phyloP scores from a whole-genome alignment of 2,113 vertebrate species.

The Lontra canadensis region DNA sequence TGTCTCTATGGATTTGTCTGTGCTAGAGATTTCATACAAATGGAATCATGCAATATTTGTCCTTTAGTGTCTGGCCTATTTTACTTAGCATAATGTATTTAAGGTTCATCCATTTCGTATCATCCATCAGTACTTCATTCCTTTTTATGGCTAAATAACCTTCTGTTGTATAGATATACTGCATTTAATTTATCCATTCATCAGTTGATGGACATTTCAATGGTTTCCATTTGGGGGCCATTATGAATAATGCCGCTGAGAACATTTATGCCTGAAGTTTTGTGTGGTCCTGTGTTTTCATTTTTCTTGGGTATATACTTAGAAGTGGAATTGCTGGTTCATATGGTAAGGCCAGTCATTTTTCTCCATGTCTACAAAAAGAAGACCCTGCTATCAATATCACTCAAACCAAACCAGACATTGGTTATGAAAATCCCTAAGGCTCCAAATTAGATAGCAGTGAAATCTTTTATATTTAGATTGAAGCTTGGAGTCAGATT shows the following conservation, averaged over 20 bases:
- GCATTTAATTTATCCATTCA: neutral
- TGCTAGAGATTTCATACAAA: neutral
- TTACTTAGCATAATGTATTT: neutral
- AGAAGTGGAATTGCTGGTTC: neutral
- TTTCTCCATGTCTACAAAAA: neutral
- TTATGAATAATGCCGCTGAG: neutral
- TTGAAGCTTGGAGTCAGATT: slow-evolving; percentile 40
- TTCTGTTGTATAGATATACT: neutral
- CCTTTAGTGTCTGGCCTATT: neutral
- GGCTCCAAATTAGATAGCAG: neutral
- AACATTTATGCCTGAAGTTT: neutral
- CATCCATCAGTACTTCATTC: neutral
- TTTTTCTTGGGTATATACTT: neutral
- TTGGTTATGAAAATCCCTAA: neutral
- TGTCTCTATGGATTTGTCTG: neutral
- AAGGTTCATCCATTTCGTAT: neutral
- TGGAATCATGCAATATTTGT: neutral
- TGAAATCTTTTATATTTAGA: slow-evolving; percentile 53
- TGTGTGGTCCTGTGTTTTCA: neutral
- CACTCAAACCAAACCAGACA: neutral
- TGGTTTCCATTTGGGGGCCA: neutral
- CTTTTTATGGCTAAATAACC: neutral
- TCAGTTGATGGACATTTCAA: neutral
- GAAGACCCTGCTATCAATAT: neutral
- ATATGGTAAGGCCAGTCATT: neutral